Base-by-base conservation (phyloP, 2,113 vertebrate genomes). In the Neotoma lepida region DNA sequence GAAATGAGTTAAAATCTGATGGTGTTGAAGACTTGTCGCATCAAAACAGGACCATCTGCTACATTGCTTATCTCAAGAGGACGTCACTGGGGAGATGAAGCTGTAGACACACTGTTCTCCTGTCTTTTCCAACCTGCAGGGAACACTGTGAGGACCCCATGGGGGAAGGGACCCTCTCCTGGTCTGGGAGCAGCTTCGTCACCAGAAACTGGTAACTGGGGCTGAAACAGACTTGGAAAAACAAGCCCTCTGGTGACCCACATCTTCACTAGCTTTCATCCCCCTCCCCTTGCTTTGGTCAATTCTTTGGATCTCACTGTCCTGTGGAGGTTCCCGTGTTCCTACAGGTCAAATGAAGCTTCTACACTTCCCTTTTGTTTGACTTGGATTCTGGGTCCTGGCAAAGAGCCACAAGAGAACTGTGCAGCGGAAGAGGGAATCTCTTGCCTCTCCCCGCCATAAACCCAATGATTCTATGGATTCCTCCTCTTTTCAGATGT, bases 231-330 rank as follows among this genome's bases (percentile, higher is more conserved):
- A 4, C 15, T 6, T 22, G 26, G 56, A 33, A 6, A 1, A 56
- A 30, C 24, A 26, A 15, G 44, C 73, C 56, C 58, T 84, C 26
- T 46, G 28, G 17, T 35, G 26, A 22, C 9, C 20, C 15, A 28
- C 2, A 0, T 20, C 18, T 18, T 9, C 18, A 3, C 35, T 44
- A 39, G n/a, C 58, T 33, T 15, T 22, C 15, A 6, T 0, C 1
- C 30, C 26, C 7, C 24, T 28, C 20, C 10, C 13, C 61, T 13
- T 17, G 8, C n/a, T 44, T 41, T 9, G 26, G n/a, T 35, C 28
- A 15, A 13, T 15, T 63, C 66, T 56, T 61, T 58, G 14, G 66
- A 30, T 20, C 7, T 54, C 28, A 4, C 58, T 44, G 81, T 84
- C 26, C 8, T 20, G 18, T 30, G 26, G 44, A 15, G 44, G 24